Conservation (phyloP, 2,888 invertebrate species). For the Liposcelis brunnea region DNA sequence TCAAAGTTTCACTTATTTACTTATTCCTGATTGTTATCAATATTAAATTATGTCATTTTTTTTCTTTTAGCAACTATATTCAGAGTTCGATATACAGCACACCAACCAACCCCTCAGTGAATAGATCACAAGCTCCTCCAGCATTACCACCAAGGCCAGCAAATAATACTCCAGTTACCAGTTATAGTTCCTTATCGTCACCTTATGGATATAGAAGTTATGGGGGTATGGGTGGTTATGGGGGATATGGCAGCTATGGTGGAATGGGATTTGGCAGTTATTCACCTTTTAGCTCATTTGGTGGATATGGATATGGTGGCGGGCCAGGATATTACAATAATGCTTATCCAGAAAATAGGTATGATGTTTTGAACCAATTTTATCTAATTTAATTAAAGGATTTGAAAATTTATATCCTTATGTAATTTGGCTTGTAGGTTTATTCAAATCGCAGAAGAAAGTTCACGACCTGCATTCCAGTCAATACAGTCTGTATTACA, state of each 20-base stretch:
- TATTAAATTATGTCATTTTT: too few species aligned
- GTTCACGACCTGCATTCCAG: conserved; percentile 81
- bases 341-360: conserved; percentile 3
- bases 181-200: too few species aligned
- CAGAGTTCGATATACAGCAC: too few species aligned
- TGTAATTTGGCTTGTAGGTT: conserved; percentile 34
- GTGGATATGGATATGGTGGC: conserved; percentile 1
- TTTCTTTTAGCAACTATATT: too few species aligned
- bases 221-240: background rate
- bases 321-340: background rate
- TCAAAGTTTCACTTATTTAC: too few species aligned
- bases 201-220: too few species aligned
- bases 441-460: conserved; percentile 78
- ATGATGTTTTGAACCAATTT: background rate
- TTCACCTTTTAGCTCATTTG: background rate
- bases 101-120: too few species aligned
- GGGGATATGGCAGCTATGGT: conserved; percentile 2
- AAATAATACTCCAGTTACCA: too few species aligned
- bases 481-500: conserved; percentile 84
- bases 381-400: background rate
- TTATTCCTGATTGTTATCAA: too few species aligned
- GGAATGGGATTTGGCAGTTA: background rate
- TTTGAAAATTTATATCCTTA: background rate
- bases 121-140: too few species aligned
- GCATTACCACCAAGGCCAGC: too few species aligned